A percentile compares a stretch with the other conserved stretches of the same genome.
These are phyloP conservation scores for Liposcelis brunnea DNA, from an alignment of 2,888 invertebrate species.

Conservation along the genomic window DNA sequence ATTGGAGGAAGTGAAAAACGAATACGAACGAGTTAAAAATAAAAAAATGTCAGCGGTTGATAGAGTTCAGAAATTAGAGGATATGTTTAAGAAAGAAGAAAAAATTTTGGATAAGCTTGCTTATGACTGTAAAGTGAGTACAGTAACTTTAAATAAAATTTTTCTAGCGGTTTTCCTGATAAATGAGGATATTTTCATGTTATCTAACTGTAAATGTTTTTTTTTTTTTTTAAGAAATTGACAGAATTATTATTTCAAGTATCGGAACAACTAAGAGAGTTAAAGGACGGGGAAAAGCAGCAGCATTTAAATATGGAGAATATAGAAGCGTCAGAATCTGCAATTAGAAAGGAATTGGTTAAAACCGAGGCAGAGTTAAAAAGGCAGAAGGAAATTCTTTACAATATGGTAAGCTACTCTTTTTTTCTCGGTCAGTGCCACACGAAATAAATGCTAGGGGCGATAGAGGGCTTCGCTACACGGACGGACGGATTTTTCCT, in stretches of 20 bases:
- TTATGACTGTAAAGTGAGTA: neutral
- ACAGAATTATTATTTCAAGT: conserved; percentile 33
- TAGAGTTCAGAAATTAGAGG: conserved; percentile 38
- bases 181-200: neutral
- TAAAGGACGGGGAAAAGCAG: conserved; percentile 32
- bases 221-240: conserved; percentile 19
- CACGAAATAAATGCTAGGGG: no score
- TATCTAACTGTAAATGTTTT: neutral
- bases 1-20: conserved; percentile 30
- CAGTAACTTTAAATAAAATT: neutral
- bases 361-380: conserved; percentile 10
- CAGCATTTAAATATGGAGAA: conserved; percentile 29
- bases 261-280: conserved; percentile 29
- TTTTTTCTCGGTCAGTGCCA: no score
- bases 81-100: conserved; percentile 32
- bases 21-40: conserved; percentile 7
- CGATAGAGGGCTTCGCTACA: no score
- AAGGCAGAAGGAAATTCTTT: conserved; percentile 10
- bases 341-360: conserved; percentile 12
- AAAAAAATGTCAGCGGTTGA: conserved; percentile 38
- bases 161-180: neutral
- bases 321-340: conserved; percentile 10
- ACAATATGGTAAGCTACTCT: conserved; percentile 1
- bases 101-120: neutral
- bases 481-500: no score